Base-by-base conservation (phyloP, 2,888 invertebrate genomes). In the Griposia aprilina region DNA sequence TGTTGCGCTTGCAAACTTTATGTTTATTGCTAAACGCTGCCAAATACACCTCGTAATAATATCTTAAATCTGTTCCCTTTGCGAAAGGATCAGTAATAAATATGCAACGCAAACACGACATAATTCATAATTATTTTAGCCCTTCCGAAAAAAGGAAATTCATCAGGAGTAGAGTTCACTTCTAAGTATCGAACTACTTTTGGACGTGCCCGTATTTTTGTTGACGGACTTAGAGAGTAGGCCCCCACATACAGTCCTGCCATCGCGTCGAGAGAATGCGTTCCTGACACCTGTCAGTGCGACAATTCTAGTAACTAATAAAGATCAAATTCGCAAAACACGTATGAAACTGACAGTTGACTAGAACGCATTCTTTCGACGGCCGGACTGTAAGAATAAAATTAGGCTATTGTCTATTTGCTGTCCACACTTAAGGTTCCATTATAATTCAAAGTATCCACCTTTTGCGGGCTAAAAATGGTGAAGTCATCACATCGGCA, bases 1-100 rank as follows among this genome's bases (percentile, higher is more conserved):
- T 20, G 55, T 50, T 66, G 65, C 26, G 81, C 48, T 69, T 69
- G 81, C 85, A 59, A 55, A 69, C 55, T 73, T 80, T 73, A 80
- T 73, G 69, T 66, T 67, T 67, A 80, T 84, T 84, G 48, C 69
- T 82, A 57, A 73, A 73, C 26, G 48, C n/a, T 66, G 81, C 26
- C 65, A 84, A 84, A 59, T 69, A 15, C 60, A 66, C 41, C 13
- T 60, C n/a, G 36, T 36, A 55, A 62, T 81, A 13, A 65, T 80
- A 72, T 72, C 52, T 55, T 59, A n/a, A 65, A 63, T 52, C 23
- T 45, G 30, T 36, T 41, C 11, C n/a, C 26, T 59, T 71, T 67
- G 6, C 52, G 36, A 48, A 59, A 63, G 36, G 7, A 59, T 59
- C 2, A 2, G 36, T 50, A 36, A 20, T 10, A 59, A 68, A 77